Base-by-base conservation (phyloP, 2,888 invertebrate species). In the Eristalis arbustorum region DNA sequence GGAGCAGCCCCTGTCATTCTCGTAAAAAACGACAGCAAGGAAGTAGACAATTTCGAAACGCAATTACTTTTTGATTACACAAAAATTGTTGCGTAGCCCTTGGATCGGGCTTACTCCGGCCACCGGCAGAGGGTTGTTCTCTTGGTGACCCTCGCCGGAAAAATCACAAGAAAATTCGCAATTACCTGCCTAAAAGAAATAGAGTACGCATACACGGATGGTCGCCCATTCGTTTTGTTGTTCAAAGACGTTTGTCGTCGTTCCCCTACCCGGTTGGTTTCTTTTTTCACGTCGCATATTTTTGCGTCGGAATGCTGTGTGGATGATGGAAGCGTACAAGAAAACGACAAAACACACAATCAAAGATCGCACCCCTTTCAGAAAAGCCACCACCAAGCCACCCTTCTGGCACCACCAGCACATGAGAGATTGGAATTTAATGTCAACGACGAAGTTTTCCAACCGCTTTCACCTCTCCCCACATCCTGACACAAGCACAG, bases 51-150 rank as follows among this genome's bases (percentile, higher is more conserved):
- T 85, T 85, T 85, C 25, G 77, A 37, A 82, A 85, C 77, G 85
- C 77, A 85, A 85, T 85, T 85, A 85, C 77, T 77, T 85, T 85
- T 85, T 85, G 85, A 85, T 85, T 85, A 85, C 69, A 74, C 61
- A 82, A 85, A 31, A 85, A 85, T 85, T 82, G 85, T 85, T 82
- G 85, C 85, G 85, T 85, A 82, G 62, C 69, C 74, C 77, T 64
- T n/a, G 42, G 28, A 67, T 11, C 18, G 25, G 23, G 28, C 22
- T 13, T 22, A 5, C 22, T 18, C 28, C 63, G n/a, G 59, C 42
- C 22, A 14, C 28, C 63, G n/a, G 59, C 42, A 62, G 71, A 72
- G 84, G 84, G 80, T 68, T 76, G 72, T 57, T 2, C 3, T 78
- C 79, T 66, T 62, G 25, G 31, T 13, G 34, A 49, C 49, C 49